Evolutionary conservation across 2,888 invertebrate genomes (phyloP).

Genomic region (Phengaris arion): DNA sequence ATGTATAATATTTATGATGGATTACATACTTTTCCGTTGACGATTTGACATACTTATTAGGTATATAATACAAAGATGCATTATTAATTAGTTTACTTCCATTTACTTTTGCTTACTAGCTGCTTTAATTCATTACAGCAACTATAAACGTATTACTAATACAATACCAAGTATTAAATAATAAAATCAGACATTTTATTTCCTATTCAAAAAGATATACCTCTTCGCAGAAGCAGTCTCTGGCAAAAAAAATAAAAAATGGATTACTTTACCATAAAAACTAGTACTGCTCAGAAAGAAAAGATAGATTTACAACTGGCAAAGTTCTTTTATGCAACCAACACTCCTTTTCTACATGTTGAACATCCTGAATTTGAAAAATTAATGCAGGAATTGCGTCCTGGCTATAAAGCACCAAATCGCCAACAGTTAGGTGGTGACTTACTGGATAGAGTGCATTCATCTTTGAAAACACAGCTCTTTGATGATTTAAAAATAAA

Average conservation of each 20-base stretch:
- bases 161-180: too few species aligned
- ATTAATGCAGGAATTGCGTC: conserved; percentile 16
- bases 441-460: conserved; percentile 3
- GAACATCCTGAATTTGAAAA: not conserved
- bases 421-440: conserved; percentile 15
- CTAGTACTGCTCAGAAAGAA: conserved; percentile 15
- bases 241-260: too few species aligned
- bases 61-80: too few species aligned
- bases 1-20: not conserved
- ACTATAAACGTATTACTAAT: conserved; percentile 7
- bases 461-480: too few species aligned
- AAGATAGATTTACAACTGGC: conserved; percentile 23
- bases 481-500: conserved; percentile 2
- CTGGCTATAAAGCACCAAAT: conserved; percentile 14
- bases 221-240: too few species aligned
- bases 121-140: not conserved
- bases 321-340: conserved; percentile 4
- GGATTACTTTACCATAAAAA: not conserved
- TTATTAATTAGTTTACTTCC: too few species aligned
- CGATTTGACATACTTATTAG: too few species aligned
- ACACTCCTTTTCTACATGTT: conserved; percentile 13
- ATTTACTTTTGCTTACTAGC: too few species aligned
- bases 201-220: too few species aligned
- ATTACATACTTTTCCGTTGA: too few species aligned
- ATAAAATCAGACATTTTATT: too few species aligned